Percentiles rank a stretch among this genome's conserved stretches.
Evolutionary conservation across 2,888 invertebrate species (phyloP).

Genomic region (Chorisops tibialis): DNA sequence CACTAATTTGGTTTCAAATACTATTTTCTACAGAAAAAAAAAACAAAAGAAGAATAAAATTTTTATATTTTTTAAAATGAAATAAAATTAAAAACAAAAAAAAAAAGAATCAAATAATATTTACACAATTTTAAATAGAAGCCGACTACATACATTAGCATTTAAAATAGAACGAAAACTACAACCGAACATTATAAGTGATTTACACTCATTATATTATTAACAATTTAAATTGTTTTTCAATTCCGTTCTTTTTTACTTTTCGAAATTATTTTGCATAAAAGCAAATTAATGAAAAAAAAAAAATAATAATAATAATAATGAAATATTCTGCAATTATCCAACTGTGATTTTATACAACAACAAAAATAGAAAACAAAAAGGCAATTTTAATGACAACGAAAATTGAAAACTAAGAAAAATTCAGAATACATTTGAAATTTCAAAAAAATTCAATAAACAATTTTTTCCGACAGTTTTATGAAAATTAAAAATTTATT

Average conservation of each 20-base stretch:
- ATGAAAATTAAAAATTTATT: too few species aligned
- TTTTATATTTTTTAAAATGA: slow-evolving; percentile 31
- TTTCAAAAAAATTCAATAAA: too few species aligned
- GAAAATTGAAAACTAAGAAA: slow-evolving; percentile 5
- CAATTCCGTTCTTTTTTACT: neutral
- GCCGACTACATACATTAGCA: slow-evolving; percentile 22
- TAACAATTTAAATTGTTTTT: neutral
- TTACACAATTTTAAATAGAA: slow-evolving; percentile 31
- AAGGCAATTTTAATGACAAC: slow-evolving; percentile 12
- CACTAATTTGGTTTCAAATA: slow-evolving; percentile 31
- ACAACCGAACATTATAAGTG: neutral
- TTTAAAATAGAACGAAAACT: slow-evolving; percentile 1
- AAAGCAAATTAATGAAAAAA: neutral
- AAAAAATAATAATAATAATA: slow-evolving; percentile 3
- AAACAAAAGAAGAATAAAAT: slow-evolving; percentile 10
- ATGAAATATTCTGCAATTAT: slow-evolving; percentile 29
- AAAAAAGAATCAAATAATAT: too few species aligned
- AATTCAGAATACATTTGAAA: too few species aligned
- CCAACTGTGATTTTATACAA: slow-evolving; percentile 31
- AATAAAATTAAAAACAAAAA: slow-evolving; percentile 21
- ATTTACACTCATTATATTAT: neutral
- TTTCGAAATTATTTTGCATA: neutral
- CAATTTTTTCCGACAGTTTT: too few species aligned
- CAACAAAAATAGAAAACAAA: slow-evolving; percentile 5
- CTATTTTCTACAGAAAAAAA: slow-evolving; percentile 32